Conservation (phyloP, 2,797 vertebrate species). For the Bovichtus diacanthus region DNA sequence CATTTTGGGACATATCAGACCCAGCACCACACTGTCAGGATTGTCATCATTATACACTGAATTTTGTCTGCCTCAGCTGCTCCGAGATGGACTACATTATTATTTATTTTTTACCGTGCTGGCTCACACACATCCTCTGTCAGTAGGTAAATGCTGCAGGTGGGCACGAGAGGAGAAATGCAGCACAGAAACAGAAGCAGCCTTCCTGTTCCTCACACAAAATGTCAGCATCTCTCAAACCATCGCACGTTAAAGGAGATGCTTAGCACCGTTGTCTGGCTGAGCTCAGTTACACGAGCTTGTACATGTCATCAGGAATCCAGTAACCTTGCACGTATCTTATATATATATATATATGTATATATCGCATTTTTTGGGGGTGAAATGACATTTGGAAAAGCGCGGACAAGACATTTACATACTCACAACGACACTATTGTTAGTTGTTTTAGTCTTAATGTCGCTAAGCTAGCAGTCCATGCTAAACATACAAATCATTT, state of each 20-base stretch:
- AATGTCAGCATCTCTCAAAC: background rate
- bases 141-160: background rate
- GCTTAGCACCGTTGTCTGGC: accelerated
- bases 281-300: too few relatives aligned
- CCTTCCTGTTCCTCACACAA: background rate
- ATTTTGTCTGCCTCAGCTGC: background rate
- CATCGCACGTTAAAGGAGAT: background rate
- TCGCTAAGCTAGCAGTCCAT: too few relatives aligned
- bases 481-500: too few relatives aligned
- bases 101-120: too few relatives aligned
- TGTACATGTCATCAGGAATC: too few relatives aligned
- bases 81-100: background rate
- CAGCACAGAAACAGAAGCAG: background rate
- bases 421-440: too few relatives aligned
- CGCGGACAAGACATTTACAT: too few relatives aligned
- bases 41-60: background rate
- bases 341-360: too few relatives aligned
- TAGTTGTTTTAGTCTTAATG: too few relatives aligned
- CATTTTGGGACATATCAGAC: background rate
- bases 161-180: background rate
- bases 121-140: background rate
- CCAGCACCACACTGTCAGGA: background rate
- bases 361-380: too few relatives aligned
- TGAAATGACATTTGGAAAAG: too few relatives aligned
- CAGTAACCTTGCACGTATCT: too few relatives aligned